Evolutionary conservation across 2,797 vertebrate species (phyloP), one percentile per base, ranked within the genome.

Genomic region (Sebastolobus alascanus): DNA sequence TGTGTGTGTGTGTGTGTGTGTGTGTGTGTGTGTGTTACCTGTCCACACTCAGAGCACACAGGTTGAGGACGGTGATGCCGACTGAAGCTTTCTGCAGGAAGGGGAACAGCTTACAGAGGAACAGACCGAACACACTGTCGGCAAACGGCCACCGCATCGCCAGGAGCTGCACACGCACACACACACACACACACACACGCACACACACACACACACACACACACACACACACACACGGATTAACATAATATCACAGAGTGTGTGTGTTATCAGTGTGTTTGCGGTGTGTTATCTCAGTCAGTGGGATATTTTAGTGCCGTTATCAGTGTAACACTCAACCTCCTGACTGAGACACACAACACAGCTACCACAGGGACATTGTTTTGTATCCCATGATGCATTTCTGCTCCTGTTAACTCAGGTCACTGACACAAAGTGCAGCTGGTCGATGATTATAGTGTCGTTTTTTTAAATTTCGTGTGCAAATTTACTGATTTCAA

Each of bases 21-120:
- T 25, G 58, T 70, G 68, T 68, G 16, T 61, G 25, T 65, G 73
- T 73, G 18, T 35, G 25, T 80, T 96, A 99, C 98, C 98, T 97
- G 97, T 99, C 98, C 66, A 99, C 96, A 18, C 98, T 99, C 43
- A 99, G 96, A 25, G 96, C 97, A 27, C 98, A 99, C 92, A 99
- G 96, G 84, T 97, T 99, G 85, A 99, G 96, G 59, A 98, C 98
- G 4, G 98, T 99, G 94, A 99, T 99, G 84, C 98, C 98, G 8
- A 98, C 97, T 0, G 98, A 99, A 2, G 97, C 95, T 93, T 99
- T 99, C 94, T 99, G 98, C 85, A 99, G 93, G 89, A 99, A 99
- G 22, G 98, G 98, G 35, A 99, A 92, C 70, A 98, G 94, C 90
- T 98, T 98, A 85, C 98, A 99, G 79, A 99, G 97, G 91, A 98